Conservation (phyloP, 2,113 vertebrate genomes). For the Microtus richardsoni region DNA sequence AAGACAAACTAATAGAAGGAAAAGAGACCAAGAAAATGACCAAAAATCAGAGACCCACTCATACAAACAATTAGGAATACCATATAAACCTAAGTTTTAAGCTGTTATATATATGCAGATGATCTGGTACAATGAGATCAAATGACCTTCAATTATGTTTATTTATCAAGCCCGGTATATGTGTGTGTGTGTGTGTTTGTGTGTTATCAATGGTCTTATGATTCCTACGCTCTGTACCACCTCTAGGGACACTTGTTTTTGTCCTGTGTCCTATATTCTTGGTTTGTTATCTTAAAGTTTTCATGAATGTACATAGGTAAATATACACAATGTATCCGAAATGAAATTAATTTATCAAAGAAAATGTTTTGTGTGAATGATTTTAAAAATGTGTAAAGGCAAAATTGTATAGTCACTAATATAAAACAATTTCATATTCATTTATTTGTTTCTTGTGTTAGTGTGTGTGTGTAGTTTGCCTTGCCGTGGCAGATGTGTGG, state of each 20-base stretch:
- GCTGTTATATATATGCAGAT: not conserved
- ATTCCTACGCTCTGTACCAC: not conserved
- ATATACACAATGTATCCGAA: not conserved
- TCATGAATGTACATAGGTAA: not conserved
- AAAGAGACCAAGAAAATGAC: not conserved
- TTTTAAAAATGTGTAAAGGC: not conserved
- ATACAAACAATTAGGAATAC: not conserved
- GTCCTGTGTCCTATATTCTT: not conserved
- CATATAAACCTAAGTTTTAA: not conserved
- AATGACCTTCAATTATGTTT: not conserved
- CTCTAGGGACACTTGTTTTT: not conserved
- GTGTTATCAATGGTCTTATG: not conserved
- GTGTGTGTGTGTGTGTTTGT: too few relatives aligned
- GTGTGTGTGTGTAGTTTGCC: not conserved
- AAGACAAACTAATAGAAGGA: not conserved
- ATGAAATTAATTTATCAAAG: not conserved
- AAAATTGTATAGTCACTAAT: not conserved
- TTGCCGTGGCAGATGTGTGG: not conserved
- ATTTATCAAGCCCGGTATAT: not conserved
- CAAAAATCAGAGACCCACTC: not conserved
- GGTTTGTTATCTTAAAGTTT: not conserved
- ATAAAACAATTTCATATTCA: not conserved
- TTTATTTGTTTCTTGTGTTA: too few relatives aligned
- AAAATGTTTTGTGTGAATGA: not conserved
- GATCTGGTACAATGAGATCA: not conserved